Evolutionary conservation across 2,113 vertebrate genomes (phyloP).

Genomic region (Hemibagrus wyckioides): DNA sequence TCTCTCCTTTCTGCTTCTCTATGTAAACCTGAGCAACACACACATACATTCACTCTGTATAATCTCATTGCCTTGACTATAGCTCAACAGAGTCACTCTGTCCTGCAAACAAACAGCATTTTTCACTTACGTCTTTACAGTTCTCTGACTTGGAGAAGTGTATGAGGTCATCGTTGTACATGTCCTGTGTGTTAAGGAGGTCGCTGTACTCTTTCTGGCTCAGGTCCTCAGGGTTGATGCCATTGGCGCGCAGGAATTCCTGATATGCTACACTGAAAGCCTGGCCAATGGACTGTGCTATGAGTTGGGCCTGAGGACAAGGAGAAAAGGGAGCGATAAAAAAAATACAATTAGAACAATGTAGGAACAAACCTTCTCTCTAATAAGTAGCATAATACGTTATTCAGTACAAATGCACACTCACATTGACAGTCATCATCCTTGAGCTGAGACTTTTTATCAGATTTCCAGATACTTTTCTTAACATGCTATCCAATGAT

Average conservation of each 20-base stretch:
- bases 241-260: conserved; percentile 92
- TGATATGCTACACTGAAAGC: conserved; percentile 97
- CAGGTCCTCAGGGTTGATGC: conserved; percentile 94
- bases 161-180: conserved; percentile 97
- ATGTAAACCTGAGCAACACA: conserved; percentile 81
- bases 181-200: conserved; percentile 94
- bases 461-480: not conserved
- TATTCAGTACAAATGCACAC: no score
- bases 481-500: not conserved
- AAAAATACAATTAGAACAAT: not conserved
- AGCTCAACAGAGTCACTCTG: not conserved
- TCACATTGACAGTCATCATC: no score
- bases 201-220: conserved; percentile 97
- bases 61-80: not conserved
- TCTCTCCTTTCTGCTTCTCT: conserved; percentile 96
- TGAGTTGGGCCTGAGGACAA: conserved; percentile 84
- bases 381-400: no score
- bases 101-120: not conserved
- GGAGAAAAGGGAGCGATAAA: not conserved
- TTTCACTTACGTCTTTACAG: conserved; percentile 89
- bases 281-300: conserved; percentile 96
- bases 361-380: not conserved
- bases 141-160: conserved; percentile 99
- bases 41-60: not conserved
- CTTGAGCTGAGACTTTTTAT: not conserved